phyloP scores from a whole-genome alignment of 2,113 vertebrate species.

The Triplophysa dalaica region DNA sequence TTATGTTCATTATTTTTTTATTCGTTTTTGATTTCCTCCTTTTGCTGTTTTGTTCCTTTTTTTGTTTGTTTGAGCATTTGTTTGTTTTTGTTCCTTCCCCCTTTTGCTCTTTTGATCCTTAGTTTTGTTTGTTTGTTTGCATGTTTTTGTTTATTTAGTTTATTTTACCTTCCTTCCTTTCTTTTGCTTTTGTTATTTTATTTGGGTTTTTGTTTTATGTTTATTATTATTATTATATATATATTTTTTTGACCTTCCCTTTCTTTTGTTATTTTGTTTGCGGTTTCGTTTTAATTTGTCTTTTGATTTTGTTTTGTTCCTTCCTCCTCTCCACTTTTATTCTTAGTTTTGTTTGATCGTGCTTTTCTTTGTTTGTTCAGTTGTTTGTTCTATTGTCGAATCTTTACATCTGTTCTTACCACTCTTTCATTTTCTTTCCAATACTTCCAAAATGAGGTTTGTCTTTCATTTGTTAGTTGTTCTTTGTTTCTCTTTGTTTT shows the following conservation, averaged over 20 bases:
- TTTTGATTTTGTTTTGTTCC: background rate
- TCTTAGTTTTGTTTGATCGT: background rate
- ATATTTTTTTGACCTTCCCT: background rate
- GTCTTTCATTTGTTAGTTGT: background rate
- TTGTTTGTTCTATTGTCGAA: background rate
- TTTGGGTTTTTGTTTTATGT: no score
- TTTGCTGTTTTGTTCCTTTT: background rate
- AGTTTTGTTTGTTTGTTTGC: no score
- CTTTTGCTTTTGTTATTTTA: no score
- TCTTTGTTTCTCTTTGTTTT: background rate
- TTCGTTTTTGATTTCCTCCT: no score
- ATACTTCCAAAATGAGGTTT: background rate
- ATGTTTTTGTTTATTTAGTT: no score
- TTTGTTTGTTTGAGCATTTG: no score
- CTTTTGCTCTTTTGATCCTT: no score
- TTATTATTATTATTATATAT: background rate
- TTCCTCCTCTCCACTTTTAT: background rate
- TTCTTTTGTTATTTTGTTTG: background rate
- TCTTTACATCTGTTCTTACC: background rate
- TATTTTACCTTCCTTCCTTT: no score
- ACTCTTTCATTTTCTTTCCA: background rate
- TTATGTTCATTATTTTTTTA: no score
- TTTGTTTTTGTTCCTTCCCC: no score
- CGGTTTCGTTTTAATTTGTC: no score
- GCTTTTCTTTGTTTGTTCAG: background rate